Base-by-base conservation (phyloP, 2,113 vertebrate species). In the Psilopsiagon aurifrons region DNA sequence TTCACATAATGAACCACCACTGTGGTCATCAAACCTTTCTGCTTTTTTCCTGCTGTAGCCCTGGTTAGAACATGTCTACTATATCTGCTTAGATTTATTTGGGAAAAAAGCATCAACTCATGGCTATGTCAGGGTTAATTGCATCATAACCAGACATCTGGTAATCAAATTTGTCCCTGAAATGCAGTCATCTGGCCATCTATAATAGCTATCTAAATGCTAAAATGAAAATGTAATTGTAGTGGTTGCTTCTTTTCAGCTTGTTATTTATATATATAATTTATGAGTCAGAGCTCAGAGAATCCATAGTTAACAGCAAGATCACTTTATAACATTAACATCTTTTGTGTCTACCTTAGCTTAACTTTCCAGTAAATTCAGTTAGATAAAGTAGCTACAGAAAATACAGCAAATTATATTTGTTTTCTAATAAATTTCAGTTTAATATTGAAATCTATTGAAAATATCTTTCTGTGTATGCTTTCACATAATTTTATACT, bases 191-290 rank as follows among this genome's bases (percentile, higher is more conserved):
- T 57, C 51, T 93, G 64, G 73, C 73, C 68, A 35, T 63, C 29
- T 83, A 60, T 83, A 94, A 86, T 75, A 92, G 80, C 54, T 79
- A 57, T 17, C 33, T 77, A 70, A 90, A 94, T 88, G 47, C 31
- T 84, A 71, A 83, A 71, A 86, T 47, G 43, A 88, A 94, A 90
- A 88, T 52, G 44, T 78, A 68, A 81, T 92, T 73, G 85, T 63
- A 49, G 18, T 60, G 33, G 70, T 94, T 96, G 46, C 31, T 81
- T 92, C 51, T 88, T 88, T 88, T 83, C 59, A 90, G 85, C 60
- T 92, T 66, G 41, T 83, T 96, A 64, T 92, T 92, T 69, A n/a
- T 78, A 23, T 35, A 33, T 86, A 27, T 33, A 2, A 37, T 75
- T 75, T 71, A 28, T 64, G 64, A 87, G 79, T n/a, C 88, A 83